Evolutionary conservation across 2,797 vertebrate species (phyloP), one percentile per base, ranked within the genome.

Genomic region (Sebastes jordani): DNA sequence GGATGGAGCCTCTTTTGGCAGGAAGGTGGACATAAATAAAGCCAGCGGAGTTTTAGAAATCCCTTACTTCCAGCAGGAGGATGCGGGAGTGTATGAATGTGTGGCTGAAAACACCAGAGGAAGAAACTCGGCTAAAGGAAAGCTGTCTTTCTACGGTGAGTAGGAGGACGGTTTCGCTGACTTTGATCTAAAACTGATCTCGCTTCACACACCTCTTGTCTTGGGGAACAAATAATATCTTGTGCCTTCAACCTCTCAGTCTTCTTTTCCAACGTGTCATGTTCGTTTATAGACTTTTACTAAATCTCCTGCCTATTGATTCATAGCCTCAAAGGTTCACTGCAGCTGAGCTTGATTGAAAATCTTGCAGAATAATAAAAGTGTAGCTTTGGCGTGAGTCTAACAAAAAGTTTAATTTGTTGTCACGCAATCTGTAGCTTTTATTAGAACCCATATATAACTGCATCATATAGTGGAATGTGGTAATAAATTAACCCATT

Each of bases 21-120:
- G 96, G 84, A 99, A 99, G 80, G 96, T 97, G 76, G 95, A 97
- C 71, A 90, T 97, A 22, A 97, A 97, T 88, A 96, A 96, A 74
- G 96, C 96, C 1, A 97, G 95, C 0, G 97, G 97, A 3, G 96
- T 97, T 36, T 94, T 99, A 5, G 98, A 99, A 90, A 98, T 99
- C 86, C 97, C 97, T 38, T 98, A 98, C 71, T 99, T 99, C 82
- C 98, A 99, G 90, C 97, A 97, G 74, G 98, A 98, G 71, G 98
- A 99, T 4, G 95, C 97, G 0, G 98, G 98, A 0, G 78, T 86
- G 4, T 99, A 99, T 3, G 98, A 99, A 67, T 99, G 98, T 3
- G 89, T 97, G 36, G 98, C 98, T 55, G 98, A 99, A 82, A 99
- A 99, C 10, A 96, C 96, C 82, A 93, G 97, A 80, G 98, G 98